A percentile compares a stretch with the other conserved stretches of the same genome.
phyloP scores from a whole-genome alignment of 2,113 vertebrate species.

The Balaeniceps rex region DNA sequence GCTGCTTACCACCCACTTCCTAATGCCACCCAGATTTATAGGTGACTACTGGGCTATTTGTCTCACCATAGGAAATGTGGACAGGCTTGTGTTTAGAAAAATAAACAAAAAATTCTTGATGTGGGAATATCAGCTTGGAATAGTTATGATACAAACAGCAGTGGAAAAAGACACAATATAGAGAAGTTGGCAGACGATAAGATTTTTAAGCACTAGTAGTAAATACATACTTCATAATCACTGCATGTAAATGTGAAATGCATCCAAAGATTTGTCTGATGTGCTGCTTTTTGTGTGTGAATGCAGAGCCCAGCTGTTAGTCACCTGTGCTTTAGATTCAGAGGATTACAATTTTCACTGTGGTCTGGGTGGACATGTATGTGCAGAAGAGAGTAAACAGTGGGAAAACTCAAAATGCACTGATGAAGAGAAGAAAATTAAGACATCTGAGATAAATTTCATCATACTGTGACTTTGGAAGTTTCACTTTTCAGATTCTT shows the following conservation, averaged over 20 bases:
- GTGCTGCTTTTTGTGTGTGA: neutral
- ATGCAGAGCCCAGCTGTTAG: neutral
- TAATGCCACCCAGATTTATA: neutral
- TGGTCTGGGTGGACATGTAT: neutral
- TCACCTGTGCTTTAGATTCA: neutral
- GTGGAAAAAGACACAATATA: neutral
- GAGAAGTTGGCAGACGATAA: neutral
- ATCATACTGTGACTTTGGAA: neutral
- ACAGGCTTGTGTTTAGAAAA: neutral
- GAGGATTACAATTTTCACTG: neutral
- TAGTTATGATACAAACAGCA: neutral
- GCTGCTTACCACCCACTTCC: neutral
- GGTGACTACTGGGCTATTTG: neutral
- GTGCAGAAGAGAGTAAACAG: neutral
- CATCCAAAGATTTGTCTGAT: neutral
- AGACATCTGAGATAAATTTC: neutral
- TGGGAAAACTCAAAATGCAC: neutral
- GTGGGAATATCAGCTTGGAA: neutral
- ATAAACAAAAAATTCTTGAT: neutral
- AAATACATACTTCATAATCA: neutral
- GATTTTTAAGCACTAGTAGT: neutral
- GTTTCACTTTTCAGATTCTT: neutral
- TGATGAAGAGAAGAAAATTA: neutral
- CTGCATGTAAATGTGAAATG: neutral
- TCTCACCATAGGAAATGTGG: neutral